These are phyloP conservation scores for Cataglyphis cursor DNA, from an alignment of 2,888 invertebrate species.

Conservation along the genomic window DNA sequence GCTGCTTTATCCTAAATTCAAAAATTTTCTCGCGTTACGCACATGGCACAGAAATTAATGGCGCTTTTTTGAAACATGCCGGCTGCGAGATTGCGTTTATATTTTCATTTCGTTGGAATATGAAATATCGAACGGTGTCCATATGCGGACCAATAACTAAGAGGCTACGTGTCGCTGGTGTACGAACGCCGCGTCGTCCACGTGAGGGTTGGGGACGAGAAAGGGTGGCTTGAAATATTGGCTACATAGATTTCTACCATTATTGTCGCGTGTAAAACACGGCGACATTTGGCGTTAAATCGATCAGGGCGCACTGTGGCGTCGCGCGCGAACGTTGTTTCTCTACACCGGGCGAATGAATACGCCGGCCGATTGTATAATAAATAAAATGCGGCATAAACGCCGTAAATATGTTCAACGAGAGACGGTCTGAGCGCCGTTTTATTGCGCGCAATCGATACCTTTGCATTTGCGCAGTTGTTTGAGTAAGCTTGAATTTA, in stretches of 20 bases:
- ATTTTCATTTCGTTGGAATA: conserved; percentile 69
- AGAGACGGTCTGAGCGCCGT: background rate
- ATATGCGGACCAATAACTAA: conserved; percentile 79
- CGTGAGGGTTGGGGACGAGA: conserved; percentile 69
- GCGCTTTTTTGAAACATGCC: background rate
- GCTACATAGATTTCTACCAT: conserved; percentile 87
- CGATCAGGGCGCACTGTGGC: conserved; percentile 81
- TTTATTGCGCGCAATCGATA: conserved; percentile 44
- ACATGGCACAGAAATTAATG: background rate
- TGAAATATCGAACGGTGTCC: conserved; percentile 75
- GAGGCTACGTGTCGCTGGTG: conserved; percentile 63
- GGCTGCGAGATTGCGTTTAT: conserved; percentile 41
- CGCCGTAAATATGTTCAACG: conserved; percentile 26
- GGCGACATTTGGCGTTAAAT: conserved; percentile 87
- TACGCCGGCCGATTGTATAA: conserved; percentile 40
- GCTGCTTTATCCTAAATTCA: background rate
- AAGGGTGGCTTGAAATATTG: conserved; percentile 86
- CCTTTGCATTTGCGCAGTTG: conserved; percentile 50
- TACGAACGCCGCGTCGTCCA: conserved; percentile 65
- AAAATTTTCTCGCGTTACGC: background rate
- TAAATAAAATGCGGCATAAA: conserved; percentile 43
- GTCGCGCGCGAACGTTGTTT: conserved; percentile 67
- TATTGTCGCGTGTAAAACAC: conserved; percentile 87
- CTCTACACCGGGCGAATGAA: conserved; percentile 38
- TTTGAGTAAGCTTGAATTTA: background rate